These are phyloP conservation scores for Xyrichtys novacula DNA, from an alignment of 2,797 vertebrate genomes.

Conservation along the genomic window DNA sequence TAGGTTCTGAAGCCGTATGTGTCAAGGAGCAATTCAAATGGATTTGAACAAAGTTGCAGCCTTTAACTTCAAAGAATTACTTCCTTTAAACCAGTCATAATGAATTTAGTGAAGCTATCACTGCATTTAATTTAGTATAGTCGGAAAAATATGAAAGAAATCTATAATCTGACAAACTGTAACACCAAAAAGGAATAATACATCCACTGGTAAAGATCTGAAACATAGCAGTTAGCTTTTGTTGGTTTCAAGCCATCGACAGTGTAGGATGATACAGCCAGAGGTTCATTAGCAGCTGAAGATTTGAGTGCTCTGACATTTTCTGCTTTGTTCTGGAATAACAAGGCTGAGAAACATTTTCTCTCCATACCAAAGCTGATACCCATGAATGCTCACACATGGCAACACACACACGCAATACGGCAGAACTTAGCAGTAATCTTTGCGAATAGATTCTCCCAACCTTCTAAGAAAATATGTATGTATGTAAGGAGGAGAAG, in stretches of 20 bases:
- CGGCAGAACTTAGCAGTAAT: neutral
- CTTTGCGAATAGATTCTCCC: neutral
- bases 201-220: conserved; percentile 20
- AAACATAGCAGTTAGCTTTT: conserved; percentile 42
- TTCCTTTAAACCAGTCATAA: neutral
- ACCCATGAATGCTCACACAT: conserved; percentile 1
- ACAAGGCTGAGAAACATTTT: conserved; percentile 59
- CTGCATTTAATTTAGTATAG: neutral
- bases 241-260: conserved; percentile 52
- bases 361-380: conserved; percentile 18
- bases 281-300: conserved; percentile 71
- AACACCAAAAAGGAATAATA: neutral
- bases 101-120: neutral
- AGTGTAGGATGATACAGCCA: conserved; percentile 42
- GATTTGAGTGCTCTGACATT: conserved; percentile 68
- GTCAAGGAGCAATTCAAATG: neutral
- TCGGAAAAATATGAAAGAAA: conserved; percentile 8
- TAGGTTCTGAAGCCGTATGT: neutral
- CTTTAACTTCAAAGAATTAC: neutral
- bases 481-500: too few relatives aligned
- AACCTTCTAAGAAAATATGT: neutral
- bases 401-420: neutral
- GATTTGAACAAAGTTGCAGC: neutral
- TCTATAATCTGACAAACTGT: conserved; percentile 2
- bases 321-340: conserved; percentile 66